phyloP scores from a whole-genome alignment of 1,140 invertebrate species.

The Chelonus insularis region DNA sequence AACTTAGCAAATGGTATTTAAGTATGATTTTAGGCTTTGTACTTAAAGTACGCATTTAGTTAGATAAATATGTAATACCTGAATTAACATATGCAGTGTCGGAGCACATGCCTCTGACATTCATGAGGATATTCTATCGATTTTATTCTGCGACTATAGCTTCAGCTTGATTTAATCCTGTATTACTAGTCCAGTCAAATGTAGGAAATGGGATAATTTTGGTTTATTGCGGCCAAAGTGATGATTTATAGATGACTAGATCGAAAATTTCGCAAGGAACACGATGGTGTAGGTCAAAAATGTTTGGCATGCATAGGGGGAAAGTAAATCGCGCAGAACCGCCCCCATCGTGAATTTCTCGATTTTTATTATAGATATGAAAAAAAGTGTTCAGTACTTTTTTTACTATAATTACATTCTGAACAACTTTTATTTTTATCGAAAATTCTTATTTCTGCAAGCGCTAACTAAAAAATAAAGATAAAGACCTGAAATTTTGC shows the following conservation, averaged over 20 bases:
- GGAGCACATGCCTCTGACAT: conserved; percentile 21
- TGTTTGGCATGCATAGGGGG: no score
- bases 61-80: conserved; percentile 16
- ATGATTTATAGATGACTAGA: no score
- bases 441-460: neutral
- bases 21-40: neutral
- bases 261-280: no score
- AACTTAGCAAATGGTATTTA: conserved; percentile 11
- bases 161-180: conserved; percentile 16
- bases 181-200: conserved; percentile 1
- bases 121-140: conserved; percentile 16
- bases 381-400: no score
- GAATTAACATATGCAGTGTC: conserved; percentile 22
- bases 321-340: no score
- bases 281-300: no score
- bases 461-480: conserved; percentile 4
- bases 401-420: no score
- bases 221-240: no score
- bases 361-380: no score
- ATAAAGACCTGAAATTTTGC: conserved; percentile 2
- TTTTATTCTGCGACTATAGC: conserved; percentile 10
- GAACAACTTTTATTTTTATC: no score
- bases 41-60: neutral
- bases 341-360: no score
- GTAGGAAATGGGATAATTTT: no score